Evolutionary conservation across 2,113 vertebrate species (phyloP), one percentile per base, ranked within the genome.

Genomic region (Azemiops feae): DNA sequence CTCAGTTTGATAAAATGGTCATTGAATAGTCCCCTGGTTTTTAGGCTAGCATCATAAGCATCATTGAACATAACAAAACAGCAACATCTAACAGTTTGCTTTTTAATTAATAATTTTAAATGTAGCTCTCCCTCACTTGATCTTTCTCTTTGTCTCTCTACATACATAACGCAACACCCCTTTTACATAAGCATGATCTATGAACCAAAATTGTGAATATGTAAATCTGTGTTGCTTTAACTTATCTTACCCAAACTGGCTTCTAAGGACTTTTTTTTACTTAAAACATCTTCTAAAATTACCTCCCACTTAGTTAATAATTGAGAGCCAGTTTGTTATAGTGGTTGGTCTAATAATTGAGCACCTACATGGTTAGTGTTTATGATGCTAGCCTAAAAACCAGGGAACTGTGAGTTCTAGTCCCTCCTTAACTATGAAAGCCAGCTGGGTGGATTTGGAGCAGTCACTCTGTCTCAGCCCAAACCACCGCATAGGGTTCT

Each of bases 1-100:
- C 94, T 5, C 2, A 94, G 53, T 86, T 95, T 93, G 85, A 93
- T 94, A 96, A 96, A 94, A 60, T 55, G 89, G 69, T 92, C 89
- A 89, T 27, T 91, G 93, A 39, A 64, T 47, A 47, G 45, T 50
- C 47, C 47, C 47, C 8, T 9, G 8, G 47, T 50, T 50, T 50
- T 50, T 50, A 50, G 47, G 47, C 47, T 50, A 50, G 47, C 47
- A 50, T 9, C 47, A 50, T 50, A 50, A 50, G 47, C 8, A 0
- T 50, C 47, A 50, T 27, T 91, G 94, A 39, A 69, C 30, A n/a
- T n/a, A 69, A 39, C 69, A 39, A 81, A 81, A 39, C 16, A 39
- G 39, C 34, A 20, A 81, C 60, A 74, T 34, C 30, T n/a, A 74
- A 74, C 30, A 52, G 60, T 30, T 45, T 90, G 27, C 7, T 52